Evolutionary conservation across 2,797 vertebrate species (phyloP), one percentile per base, ranked within the genome.

Genomic region (Columba guinea): DNA sequence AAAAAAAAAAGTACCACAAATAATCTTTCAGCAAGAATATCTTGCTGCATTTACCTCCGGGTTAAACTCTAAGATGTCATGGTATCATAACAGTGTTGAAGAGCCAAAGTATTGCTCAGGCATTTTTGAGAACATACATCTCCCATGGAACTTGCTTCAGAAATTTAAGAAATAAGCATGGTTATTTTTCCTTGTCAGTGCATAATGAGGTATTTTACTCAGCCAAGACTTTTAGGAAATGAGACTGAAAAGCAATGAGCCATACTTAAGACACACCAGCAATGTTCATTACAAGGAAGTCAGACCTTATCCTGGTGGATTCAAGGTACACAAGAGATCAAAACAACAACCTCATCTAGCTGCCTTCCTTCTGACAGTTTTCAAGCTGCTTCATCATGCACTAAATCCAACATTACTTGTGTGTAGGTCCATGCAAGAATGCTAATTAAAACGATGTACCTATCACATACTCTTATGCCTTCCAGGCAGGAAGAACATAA

Each of bases 221-320:
- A 78, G 70, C 59, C 85, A 95, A 89, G 67, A 67, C 79, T 92
- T 87, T 69, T 90, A 94, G 94, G 95, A 97, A 96, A 96, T 91
- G 87, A 94, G 85, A 39, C 44, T 90, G 89, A 67, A 91, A 96
- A 76, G 79, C 83, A 90, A 96, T 94, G 94, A 96, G 79, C 85
- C 91, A 56, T 94, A 64, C 55, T 82, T 81, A n/a, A 83, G 79
- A 75, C 71, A 37, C 78, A 76, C 12, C 59, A 60, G 44, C 75
- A 88, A 9, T 59, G 9, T 12, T 51, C 55, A 14, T 78, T 59
- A 88, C 48, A 67, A 84, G 63, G 67, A 84, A 79, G 70, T 84
- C 74, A 79, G 64, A 59, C 14, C 9, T 94, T 91, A 84, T 90
- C 85, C 91, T 94, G 9, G 28, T 63, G 59, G 70, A 91, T 84